Base-by-base conservation (phyloP, 2,797 vertebrate genomes). In the Anguilla obscura region DNA sequence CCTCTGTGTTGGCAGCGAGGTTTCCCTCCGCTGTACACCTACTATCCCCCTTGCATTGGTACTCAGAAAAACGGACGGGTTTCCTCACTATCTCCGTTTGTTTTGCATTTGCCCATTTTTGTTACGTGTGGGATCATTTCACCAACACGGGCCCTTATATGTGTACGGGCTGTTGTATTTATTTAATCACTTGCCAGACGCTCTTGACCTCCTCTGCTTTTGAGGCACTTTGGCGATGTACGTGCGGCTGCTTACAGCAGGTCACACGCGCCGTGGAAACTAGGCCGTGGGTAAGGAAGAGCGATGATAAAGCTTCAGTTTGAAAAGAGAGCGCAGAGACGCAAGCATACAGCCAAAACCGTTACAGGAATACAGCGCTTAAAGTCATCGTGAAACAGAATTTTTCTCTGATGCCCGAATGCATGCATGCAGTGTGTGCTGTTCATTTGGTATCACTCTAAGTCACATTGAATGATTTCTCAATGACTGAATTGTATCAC, bases 1-100 rank as follows among this genome's bases (percentile, higher is more conserved):
- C 27, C 52, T 84, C 45, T 33, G n/a, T 93, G 86, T 91, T 91
- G 90, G 92, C 90, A 91, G 92, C 92, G 88, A 91, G 89, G 90
- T 90, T 33, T 91, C 88, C 79, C 60, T 84, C 89, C 89, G 14
- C 12, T 12, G 27, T 7, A 74, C 10, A 10, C 50, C 7, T 52
- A 10, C 9, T 52, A 1, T 12, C 7, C 50, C 50, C 10, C 10
- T 52, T 12, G 9, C 50, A 52, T 0, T 1, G 50, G 50, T 45
- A 45, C 40, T 45, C 40, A 45, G 40, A 45, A 45, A 40, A 45
- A 45, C 40, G 5, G 24, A 10, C 0, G 21, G 8, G n/a, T 5
- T 6, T 9, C n/a, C 24, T 24, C 16, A 24, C 4, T 63, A 3
- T 6, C 16, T 21, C 24, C 4, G 24, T 6, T 24, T 63, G 4